phyloP scores from a whole-genome alignment of 2,888 invertebrate species.

The Torymus auratus region DNA sequence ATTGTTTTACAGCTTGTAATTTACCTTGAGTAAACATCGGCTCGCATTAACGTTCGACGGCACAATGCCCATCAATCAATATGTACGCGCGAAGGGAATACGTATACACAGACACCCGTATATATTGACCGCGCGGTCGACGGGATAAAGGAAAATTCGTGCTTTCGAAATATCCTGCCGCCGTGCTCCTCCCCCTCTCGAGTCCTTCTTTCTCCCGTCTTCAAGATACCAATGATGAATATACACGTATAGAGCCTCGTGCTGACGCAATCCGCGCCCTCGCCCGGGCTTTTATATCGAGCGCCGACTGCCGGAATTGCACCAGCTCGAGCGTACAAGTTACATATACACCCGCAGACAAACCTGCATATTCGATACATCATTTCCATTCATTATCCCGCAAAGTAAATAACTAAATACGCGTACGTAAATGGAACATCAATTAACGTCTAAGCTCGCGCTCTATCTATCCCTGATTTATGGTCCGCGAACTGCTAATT shows the following conservation, averaged over 20 bases:
- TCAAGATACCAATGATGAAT: not conserved
- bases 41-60: constrained; percentile 5
- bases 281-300: no score
- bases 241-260: no score
- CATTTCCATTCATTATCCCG: constrained; percentile 30
- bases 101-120: not conserved
- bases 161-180: constrained; percentile 19
- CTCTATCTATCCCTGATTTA: constrained; percentile 49
- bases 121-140: not conserved
- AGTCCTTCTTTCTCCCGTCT: not conserved
- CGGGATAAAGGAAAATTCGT: constrained; percentile 13
- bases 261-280: no score
- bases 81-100: not conserved
- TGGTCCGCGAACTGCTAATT: constrained; percentile 29
- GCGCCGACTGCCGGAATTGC: no score
- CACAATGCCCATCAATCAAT: constrained; percentile 52
- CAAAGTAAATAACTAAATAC: constrained; percentile 38
- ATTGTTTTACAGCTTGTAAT: constrained; percentile 51
- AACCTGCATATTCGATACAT: constrained; percentile 9
- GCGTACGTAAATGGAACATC: constrained; percentile 43
- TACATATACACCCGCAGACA: no score
- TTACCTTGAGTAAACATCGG: constrained; percentile 49
- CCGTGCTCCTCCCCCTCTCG: not conserved
- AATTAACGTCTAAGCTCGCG: constrained; percentile 37
- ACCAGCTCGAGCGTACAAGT: no score